Conservation (phyloP, 2,888 invertebrate species). For the Bembecia ichneumoniformis region DNA sequence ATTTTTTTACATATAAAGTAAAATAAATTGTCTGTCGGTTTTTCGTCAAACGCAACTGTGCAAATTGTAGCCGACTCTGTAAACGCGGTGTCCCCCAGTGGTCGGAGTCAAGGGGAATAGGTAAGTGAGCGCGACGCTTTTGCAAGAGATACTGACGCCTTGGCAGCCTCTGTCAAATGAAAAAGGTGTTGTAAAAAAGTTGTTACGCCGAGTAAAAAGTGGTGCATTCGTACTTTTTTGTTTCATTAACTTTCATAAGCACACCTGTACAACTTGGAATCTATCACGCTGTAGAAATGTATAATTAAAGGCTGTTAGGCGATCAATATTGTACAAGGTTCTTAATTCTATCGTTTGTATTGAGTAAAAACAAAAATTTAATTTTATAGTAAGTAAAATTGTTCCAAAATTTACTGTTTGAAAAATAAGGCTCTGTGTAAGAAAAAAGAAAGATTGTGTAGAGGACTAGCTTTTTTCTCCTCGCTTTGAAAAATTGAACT, state of each 20-base stretch:
- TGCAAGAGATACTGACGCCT: conserved; percentile 25
- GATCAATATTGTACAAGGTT: background rate
- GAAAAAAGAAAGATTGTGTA: too few relatives aligned
- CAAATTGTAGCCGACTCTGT: conserved; percentile 10
- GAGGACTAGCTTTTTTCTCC: too few relatives aligned
- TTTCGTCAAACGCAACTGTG: background rate
- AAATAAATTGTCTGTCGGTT: background rate
- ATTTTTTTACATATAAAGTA: too few relatives aligned
- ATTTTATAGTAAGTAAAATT: too few relatives aligned
- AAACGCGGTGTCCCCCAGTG: conserved; percentile 10
- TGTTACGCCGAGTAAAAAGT: background rate
- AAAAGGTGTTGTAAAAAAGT: conserved; percentile 21
- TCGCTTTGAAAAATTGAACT: too few relatives aligned
- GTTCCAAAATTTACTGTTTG: too few relatives aligned
- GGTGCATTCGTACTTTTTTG: background rate
- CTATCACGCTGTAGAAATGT: too few relatives aligned
- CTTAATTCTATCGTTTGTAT: background rate
- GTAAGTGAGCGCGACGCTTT: conserved; percentile 33
- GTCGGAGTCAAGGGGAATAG: conserved; percentile 38
- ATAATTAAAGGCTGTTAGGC: background rate
- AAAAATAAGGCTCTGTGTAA: too few relatives aligned
- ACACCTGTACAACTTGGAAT: background rate
- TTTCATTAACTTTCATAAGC: background rate
- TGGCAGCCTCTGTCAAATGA: conserved; percentile 31
- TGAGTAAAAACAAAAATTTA: background rate